Percentiles rank a stretch among this genome's conserved stretches.
These are phyloP conservation scores for Leuciscus waleckii DNA, from an alignment of 2,797 vertebrate genomes.

Conservation along the genomic window DNA sequence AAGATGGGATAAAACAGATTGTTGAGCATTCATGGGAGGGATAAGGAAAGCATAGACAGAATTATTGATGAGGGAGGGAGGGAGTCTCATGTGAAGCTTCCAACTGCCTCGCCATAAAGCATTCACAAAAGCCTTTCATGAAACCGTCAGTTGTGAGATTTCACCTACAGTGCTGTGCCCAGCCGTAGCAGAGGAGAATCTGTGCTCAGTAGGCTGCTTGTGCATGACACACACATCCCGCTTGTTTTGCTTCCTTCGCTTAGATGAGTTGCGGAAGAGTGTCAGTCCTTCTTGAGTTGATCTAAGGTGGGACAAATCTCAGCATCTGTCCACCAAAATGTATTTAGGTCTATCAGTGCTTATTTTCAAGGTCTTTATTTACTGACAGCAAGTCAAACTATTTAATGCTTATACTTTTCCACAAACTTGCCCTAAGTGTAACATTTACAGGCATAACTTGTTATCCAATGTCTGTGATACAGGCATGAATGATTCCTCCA, in stretches of 20 bases:
- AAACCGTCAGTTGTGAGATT: constrained; percentile 41
- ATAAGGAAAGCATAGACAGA: constrained; percentile 59
- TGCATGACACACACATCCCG: not conserved
- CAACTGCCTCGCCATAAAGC: constrained; percentile 36
- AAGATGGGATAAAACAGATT: constrained; percentile 56
- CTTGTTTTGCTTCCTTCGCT: not conserved
- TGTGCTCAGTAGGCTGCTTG: not conserved
- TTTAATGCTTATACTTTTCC: not conserved
- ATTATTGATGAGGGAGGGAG: constrained; percentile 60
- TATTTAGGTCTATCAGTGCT: not conserved
- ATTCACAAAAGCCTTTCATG: constrained; percentile 58
- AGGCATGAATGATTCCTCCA: not conserved
- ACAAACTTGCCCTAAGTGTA: not conserved
- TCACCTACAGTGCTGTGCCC: constrained; percentile 50
- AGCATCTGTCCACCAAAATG: not conserved
- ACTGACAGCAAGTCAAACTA: not conserved
- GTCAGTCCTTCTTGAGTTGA: not conserved
- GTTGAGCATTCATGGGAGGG: constrained; percentile 58
- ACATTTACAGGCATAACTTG: not conserved
- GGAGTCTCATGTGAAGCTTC: constrained; percentile 59
- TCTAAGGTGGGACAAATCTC: not conserved
- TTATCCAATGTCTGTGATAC: not conserved
- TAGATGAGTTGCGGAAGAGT: not conserved
- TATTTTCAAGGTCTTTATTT: not conserved
- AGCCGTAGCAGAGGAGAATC: not conserved